Percentiles rank a stretch among this genome's conserved stretches.
Evolutionary conservation across 1,140 invertebrate genomes (phyloP).

Genomic region (Eueides isabella): DNA sequence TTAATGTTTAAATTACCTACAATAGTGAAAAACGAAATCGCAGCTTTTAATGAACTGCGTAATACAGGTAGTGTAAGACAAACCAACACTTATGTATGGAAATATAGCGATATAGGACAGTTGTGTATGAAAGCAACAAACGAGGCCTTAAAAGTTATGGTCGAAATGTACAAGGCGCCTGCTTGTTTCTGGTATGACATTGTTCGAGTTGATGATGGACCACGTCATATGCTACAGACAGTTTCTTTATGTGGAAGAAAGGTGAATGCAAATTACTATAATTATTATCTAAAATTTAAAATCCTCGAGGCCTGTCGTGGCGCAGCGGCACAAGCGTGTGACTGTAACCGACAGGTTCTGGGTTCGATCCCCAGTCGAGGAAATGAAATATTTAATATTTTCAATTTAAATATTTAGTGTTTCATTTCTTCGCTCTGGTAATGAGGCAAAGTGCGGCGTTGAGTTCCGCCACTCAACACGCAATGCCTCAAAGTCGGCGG

Average conservation of each 20-base stretch:
- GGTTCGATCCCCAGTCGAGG: too few species aligned
- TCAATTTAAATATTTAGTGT: too few species aligned
- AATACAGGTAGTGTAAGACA: slow-evolving; percentile 56
- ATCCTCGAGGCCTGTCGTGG: too few species aligned
- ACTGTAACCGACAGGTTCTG: too few species aligned
- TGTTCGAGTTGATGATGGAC: slow-evolving; percentile 62
- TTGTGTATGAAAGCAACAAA: slow-evolving; percentile 55
- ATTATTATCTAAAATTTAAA: not conserved
- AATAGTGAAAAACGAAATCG: slow-evolving; percentile 57
- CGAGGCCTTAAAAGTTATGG: slow-evolving; percentile 55
- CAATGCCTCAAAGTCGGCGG: too few species aligned
- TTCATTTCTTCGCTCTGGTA: too few species aligned
- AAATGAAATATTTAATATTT: too few species aligned
- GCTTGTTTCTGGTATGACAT: slow-evolving; percentile 68
- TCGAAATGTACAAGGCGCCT: slow-evolving; percentile 64
- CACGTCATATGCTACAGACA: slow-evolving; percentile 85
- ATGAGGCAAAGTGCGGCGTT: too few species aligned
- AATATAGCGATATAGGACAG: slow-evolving; percentile 66
- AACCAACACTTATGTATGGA: slow-evolving; percentile 66
- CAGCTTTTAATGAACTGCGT: slow-evolving; percentile 62
- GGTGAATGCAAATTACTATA: slow-evolving; percentile 42
- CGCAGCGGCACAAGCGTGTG: too few species aligned
- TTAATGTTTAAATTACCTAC: slow-evolving; percentile 57
- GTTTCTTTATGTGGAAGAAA: slow-evolving; percentile 89
- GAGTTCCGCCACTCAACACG: too few species aligned